Evolutionary conservation across 1,140 invertebrate species (phyloP), one percentile per base, ranked within the genome.

Genomic region (Meloidogyne floridensis): DNA sequence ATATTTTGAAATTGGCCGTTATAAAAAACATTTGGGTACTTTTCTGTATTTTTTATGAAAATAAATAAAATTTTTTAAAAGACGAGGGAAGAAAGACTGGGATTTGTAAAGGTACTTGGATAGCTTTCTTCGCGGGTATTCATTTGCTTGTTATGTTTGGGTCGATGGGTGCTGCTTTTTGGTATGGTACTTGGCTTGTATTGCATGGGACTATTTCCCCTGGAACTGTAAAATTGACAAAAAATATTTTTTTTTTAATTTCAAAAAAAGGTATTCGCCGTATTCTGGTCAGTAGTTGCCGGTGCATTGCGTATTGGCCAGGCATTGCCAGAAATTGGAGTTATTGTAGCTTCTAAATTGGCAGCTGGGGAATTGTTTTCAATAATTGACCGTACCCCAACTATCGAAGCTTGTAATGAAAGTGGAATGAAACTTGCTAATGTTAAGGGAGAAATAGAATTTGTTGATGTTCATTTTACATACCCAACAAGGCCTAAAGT

Each of bases 281-380:
- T 82, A 32, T 83, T 83, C 92, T 92, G 56, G 88, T 93, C 93
- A 56, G 94, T 96, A 1, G 91, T 97, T 59, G 93, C 94, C 87
- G 95, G 94, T 5, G 94, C 94, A 0, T 94, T 95, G 90, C 94
- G 94, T 87, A 91, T 96, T 8, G 94, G 95, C 69, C 93, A 95
- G 86, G 93, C 95, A 3, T 93, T 94, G 10, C 95, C 95, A 0
- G 94, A 93, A 86, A 86, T 96, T 0, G 93, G 94, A 86, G 92
- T 93, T 4, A 94, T 96, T 87, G 93, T 94, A 5, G 92, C 92
- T 0, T 95, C 94, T 0, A 91, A 93, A 80, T 94, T 94, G 59
- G 93, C 95, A 15, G 95, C 95, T 2, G 92, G 92, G 11, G 86
- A 87, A 71, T 92, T 96, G 42, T 96, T 94, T 89, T 90, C 92